Evolutionary conservation across 2,888 invertebrate species (phyloP).

Genomic region (Pseudococcus viburni): DNA sequence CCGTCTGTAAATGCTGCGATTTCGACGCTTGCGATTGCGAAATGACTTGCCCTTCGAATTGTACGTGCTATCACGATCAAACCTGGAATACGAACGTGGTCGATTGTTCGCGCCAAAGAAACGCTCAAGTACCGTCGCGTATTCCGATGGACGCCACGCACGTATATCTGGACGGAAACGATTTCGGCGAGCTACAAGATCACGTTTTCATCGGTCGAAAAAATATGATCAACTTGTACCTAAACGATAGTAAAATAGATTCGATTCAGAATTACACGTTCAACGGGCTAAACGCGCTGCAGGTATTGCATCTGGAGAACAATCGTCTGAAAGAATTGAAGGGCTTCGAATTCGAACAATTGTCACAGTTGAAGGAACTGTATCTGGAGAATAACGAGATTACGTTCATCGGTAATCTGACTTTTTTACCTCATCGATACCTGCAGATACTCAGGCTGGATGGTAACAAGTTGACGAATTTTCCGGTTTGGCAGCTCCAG

Average conservation of each 20-base stretch:
- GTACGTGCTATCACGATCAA: slow-evolving; percentile 95
- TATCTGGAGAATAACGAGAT: slow-evolving; percentile 90
- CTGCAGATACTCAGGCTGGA: slow-evolving; percentile 86
- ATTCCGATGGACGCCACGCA: slow-evolving; percentile 96
- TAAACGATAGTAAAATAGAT: slow-evolving; percentile 88
- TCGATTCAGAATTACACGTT: slow-evolving; percentile 92
- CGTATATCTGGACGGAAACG: slow-evolving; percentile 92
- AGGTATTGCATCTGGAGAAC: slow-evolving; percentile 87
- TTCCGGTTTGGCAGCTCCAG: slow-evolving; percentile 81
- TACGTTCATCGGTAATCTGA: slow-evolving; percentile 83
- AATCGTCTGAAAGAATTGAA: slow-evolving; percentile 85
- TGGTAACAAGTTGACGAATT: slow-evolving; percentile 85
- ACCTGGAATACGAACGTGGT: slow-evolving; percentile 94
- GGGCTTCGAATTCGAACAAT: slow-evolving; percentile 88
- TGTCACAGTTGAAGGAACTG: slow-evolving; percentile 84
- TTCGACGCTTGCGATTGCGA: slow-evolving; percentile 97
- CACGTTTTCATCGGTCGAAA: slow-evolving; percentile 92
- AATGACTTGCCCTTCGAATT: slow-evolving; percentile 94
- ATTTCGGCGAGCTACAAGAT: slow-evolving; percentile 85
- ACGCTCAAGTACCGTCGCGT: slow-evolving; percentile 84
- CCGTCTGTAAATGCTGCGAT: slow-evolving; percentile 95
- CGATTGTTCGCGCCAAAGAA: slow-evolving; percentile 87
- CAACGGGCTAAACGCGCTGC: slow-evolving; percentile 84
- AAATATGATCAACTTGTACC: slow-evolving; percentile 87
- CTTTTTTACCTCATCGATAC: slow-evolving; percentile 83